Base-by-base conservation (phyloP, 2,113 vertebrate species). In the Melanerpes aurifrons region DNA sequence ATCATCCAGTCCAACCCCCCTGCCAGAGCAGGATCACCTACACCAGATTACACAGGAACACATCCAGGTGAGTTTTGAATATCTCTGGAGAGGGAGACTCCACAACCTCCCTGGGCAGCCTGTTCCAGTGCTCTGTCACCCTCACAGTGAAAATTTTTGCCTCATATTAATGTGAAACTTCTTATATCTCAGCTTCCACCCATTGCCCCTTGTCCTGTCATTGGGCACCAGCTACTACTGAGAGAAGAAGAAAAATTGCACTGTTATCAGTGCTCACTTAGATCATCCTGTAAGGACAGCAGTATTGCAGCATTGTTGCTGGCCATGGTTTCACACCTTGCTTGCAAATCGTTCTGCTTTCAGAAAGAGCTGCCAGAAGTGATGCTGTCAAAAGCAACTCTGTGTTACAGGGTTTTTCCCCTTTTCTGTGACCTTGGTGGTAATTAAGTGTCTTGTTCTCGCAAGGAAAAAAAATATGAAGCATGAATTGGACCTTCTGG, bases 361-460 rank as follows among this genome's bases (percentile, higher is more conserved):
- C 84, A 91, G 88, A 93, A 91, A 96, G 87, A 19, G 8, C 85
- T 96, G 82, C 96, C 81, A 95, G 89, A 92, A 85, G 73, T 64
- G 83, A 79, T 21, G 7, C 80, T 94, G 93, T 94, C 85, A 92
- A 94, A 93, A 87, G 37, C 79, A 94, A 74, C 89, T 92, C 93
- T 32, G 53, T 32, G 47, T 90, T 94, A 93, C 72, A 87, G 58
- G 81, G 86, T 32, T 95, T 95, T 96, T 74, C 88, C 70, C 66
- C 79, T 91, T 96, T 97, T 96, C 64, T 83, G 40, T 97, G 95
- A 97, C 96, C 96, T 97, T 94, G 68, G 61, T 93, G 71, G 95
- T 97, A 97, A 97, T 97, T 92, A 97, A 96, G 89, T 96, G 92
- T 92, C 92, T 96, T 69, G 47, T 97, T 96, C 90, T 96, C 90